phyloP scores from a whole-genome alignment of 2,888 invertebrate species.

The Fragum whitleyi region DNA sequence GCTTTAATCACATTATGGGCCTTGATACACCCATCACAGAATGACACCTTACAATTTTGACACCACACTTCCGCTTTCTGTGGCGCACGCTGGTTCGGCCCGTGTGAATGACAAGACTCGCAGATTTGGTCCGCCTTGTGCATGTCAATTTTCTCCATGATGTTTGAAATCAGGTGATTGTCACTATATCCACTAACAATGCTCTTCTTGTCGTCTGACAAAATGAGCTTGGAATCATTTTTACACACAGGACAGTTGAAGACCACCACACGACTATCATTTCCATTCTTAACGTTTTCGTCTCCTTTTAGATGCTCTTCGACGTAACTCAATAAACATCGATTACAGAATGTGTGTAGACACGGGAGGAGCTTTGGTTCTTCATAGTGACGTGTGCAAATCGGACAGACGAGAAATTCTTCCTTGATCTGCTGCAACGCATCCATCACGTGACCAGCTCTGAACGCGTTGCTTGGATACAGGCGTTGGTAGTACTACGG shows the following conservation, averaged over 20 bases:
- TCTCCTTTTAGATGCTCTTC: constrained; percentile 32
- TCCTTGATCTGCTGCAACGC: constrained; percentile 69
- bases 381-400: constrained; percentile 65
- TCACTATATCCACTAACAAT: constrained; percentile 65
- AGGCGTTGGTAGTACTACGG: too few species aligned
- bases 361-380: constrained; percentile 69
- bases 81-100: constrained; percentile 49
- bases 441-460: constrained; percentile 53
- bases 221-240: constrained; percentile 60
- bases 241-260: constrained; percentile 69
- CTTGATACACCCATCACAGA: constrained; percentile 71
- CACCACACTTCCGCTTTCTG: constrained; percentile 70
- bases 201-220: constrained; percentile 60
- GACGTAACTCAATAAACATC: constrained; percentile 61
- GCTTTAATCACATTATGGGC: constrained; percentile 73
- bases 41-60: constrained; percentile 70
- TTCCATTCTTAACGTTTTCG: constrained; percentile 20
- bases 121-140: constrained; percentile 65
- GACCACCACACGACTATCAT: constrained; percentile 27
- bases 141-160: constrained; percentile 71
- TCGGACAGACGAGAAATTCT: constrained; percentile 69
- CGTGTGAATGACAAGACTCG: constrained; percentile 66
- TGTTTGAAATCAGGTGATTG: constrained; percentile 69
- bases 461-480: not conserved
- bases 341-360: constrained; percentile 68